Percentiles rank a stretch among this genome's conserved stretches.
Evolutionary conservation across 2,888 invertebrate genomes (phyloP).

Genomic region (Desoria tigrina): DNA sequence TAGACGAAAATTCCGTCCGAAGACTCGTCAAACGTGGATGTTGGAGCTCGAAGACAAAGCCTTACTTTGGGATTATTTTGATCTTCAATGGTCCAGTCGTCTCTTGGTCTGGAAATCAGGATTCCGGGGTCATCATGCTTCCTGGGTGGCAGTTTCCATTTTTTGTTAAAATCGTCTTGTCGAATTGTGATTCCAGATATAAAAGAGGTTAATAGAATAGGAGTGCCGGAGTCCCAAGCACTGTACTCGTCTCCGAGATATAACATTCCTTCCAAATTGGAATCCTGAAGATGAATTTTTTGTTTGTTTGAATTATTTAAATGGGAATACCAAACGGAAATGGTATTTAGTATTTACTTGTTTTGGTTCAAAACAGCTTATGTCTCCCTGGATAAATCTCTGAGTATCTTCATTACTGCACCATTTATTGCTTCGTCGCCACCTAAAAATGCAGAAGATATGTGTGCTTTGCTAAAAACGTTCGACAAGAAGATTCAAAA

Average conservation of each 20-base stretch:
- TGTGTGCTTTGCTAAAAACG: neutral
- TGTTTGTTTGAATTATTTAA: no score
- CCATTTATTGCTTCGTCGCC: slow-evolving; percentile 38
- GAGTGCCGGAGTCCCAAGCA: slow-evolving; percentile 36
- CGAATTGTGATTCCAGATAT: slow-evolving; percentile 33
- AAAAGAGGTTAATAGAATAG: slow-evolving; percentile 37
- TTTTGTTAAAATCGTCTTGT: slow-evolving; percentile 23
- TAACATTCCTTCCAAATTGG: slow-evolving; percentile 32
- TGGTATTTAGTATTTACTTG: slow-evolving; percentile 13
- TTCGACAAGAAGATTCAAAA: no score
- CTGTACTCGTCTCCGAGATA: slow-evolving; percentile 41
- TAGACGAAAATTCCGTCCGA: slow-evolving; percentile 38
- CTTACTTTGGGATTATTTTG: slow-evolving; percentile 18
- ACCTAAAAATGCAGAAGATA: slow-evolving; percentile 19
- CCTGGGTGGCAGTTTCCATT: slow-evolving; percentile 29
- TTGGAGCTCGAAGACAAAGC: slow-evolving; percentile 38
- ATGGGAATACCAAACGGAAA: neutral
- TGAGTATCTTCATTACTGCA: slow-evolving; percentile 35
- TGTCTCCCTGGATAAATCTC: slow-evolving; percentile 34
- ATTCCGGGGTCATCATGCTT: slow-evolving; percentile 29
- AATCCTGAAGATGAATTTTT: slow-evolving; percentile 14
- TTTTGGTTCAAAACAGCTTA: slow-evolving; percentile 36
- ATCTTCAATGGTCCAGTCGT: slow-evolving; percentile 38
- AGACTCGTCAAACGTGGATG: slow-evolving; percentile 27
- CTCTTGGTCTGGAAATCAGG: slow-evolving; percentile 35